Conservation (phyloP, 2,888 invertebrate genomes). For the Melitaea athalia region DNA sequence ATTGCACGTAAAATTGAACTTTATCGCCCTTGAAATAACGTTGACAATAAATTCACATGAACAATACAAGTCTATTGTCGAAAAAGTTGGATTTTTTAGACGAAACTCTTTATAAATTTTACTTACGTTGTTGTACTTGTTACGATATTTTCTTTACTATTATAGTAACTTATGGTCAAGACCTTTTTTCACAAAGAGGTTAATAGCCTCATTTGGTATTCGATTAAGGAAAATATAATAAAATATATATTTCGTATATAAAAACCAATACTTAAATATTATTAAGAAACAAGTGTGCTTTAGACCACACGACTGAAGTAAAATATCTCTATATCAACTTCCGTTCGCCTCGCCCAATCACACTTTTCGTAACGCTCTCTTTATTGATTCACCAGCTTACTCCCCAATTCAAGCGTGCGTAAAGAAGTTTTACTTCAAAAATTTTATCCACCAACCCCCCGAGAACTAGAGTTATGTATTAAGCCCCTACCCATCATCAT, state of each 20-base stretch:
- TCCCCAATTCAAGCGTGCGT: too few species aligned
- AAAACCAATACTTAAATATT: not conserved
- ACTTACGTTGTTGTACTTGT: constrained; percentile 14
- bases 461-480: too few species aligned
- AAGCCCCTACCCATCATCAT: too few species aligned
- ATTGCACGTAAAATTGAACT: constrained; percentile 22
- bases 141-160: constrained; percentile 22
- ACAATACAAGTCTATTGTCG: constrained; percentile 22
- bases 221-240: not conserved
- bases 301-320: too few species aligned
- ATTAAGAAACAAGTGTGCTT: too few species aligned
- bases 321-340: too few species aligned
- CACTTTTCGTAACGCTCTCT: too few species aligned
- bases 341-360: too few species aligned
- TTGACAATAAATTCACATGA: constrained; percentile 16
- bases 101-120: constrained; percentile 20
- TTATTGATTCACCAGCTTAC: too few species aligned
- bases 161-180: constrained; percentile 7
- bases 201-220: constrained; percentile 6
- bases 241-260: not conserved
- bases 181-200: constrained; percentile 7
- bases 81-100: constrained; percentile 15
- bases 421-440: too few species aligned
- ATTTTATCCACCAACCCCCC: too few species aligned
- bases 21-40: constrained; percentile 17